These are phyloP conservation scores for Saccostrea echinata DNA, from an alignment of 1,140 invertebrate species.

Conservation along the genomic window DNA sequence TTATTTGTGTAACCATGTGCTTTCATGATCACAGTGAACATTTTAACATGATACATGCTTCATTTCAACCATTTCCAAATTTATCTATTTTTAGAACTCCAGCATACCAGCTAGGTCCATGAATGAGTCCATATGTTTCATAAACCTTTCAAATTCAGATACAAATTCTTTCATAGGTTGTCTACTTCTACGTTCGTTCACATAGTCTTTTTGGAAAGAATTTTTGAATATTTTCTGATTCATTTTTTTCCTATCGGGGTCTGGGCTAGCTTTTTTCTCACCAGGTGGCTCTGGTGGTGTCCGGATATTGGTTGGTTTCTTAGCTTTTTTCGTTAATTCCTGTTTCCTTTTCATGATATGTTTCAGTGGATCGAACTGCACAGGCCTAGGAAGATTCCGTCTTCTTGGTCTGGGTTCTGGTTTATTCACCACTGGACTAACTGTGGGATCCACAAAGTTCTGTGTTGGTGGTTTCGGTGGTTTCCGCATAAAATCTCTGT, in stretches of 20 bases:
- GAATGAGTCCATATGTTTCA: background rate
- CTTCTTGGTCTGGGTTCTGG: background rate
- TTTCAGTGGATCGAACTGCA: background rate
- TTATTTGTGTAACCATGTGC: background rate
- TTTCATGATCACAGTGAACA: background rate
- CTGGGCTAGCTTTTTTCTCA: background rate
- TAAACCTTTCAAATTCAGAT: slow-evolving; percentile 6
- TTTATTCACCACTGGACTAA: background rate
- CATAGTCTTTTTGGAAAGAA: slow-evolving; percentile 17
- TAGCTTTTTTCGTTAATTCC: background rate
- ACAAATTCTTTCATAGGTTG: slow-evolving; percentile 11
- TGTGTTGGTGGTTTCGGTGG: background rate
- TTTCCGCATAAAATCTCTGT: background rate
- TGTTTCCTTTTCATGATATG: background rate
- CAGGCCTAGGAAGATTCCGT: background rate
- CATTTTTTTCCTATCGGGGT: background rate
- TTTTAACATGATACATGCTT: background rate
- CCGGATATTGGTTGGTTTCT: background rate
- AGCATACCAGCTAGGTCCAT: background rate
- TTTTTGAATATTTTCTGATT: slow-evolving; percentile 23
- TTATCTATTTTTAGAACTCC: background rate
- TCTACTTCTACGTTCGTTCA: background rate
- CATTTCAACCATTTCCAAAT: background rate
- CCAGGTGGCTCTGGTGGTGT: background rate
- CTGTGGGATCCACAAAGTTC: background rate